Conservation (phyloP, 2,797 vertebrate species). For the Hypotaenidia okinawae region DNA sequence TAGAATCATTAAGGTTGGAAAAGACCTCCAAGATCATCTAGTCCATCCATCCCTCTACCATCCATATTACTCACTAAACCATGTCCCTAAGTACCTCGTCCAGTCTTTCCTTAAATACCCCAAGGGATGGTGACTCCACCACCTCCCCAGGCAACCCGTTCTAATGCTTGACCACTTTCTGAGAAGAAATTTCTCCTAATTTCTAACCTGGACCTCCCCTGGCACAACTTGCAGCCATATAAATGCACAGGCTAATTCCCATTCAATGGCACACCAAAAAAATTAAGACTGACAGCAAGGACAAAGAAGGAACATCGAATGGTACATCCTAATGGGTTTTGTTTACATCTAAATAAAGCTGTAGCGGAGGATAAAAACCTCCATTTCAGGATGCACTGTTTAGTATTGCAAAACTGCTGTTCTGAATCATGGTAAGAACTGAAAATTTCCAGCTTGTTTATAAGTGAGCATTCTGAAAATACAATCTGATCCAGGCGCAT, state of each 20-base stretch:
- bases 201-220: no score
- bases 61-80: no score
- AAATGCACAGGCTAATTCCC: neutral
- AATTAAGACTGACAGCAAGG: neutral
- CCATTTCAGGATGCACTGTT: neutral
- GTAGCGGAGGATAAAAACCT: neutral
- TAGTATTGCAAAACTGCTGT: neutral
- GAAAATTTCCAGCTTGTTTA: neutral
- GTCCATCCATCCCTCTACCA: no score
- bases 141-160: no score
- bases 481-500: neutral
- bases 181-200: no score
- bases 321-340: neutral
- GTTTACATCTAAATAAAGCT: neutral
- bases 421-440: neutral
- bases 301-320: neutral
- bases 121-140: no score
- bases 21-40: no score
- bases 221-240: no score
- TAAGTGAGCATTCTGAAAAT: slow-evolving; percentile 34
- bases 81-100: no score
- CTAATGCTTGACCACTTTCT: no score
- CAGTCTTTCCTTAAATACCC: no score
- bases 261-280: neutral
- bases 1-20: no score